Base-by-base conservation (phyloP, 2,113 vertebrate species). In the Pantherophis guttatus region DNA sequence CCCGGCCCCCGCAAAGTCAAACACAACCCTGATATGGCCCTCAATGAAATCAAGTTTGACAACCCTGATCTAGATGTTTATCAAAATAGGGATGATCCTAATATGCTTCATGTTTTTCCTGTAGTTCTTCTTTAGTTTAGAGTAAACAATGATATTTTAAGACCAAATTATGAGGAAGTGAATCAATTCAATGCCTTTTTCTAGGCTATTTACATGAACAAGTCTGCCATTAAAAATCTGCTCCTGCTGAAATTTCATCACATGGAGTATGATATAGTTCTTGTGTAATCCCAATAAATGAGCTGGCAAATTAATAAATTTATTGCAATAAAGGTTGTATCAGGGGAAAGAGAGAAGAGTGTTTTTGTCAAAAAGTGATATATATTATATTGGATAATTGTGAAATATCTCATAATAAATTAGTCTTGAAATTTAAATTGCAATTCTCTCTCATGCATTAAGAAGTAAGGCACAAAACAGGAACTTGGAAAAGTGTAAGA, bases 131-230 rank as follows among this genome's bases (percentile, higher is more conserved):
- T 94, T 88, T 90, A 93, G 92, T 92, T 53, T 29, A 94, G 89
- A 50, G 29, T 5, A 88, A 92, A 90, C 0, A 90, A 95, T 88
- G 86, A 94, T 24, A 86, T 62, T 44, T 44, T 39, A 48, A 90
- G 50, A 89, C 75, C 88, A 93, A 57, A 50, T 54, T n/a, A 91
- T 95, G 75, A 87, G 11, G 65, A 44, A 53, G 86, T 94, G 19
- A 87, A 94, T 90, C 87, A 92, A 91, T 94, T 93, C 86, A 94
- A 91, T 95, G 91, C 94, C 92, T 94, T 87, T 94, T 94, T 92
- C 55, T 23, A 95, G 90, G 95, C 26, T 3, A 92, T 26, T 93
- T 94, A 96, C 95, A 95, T 91, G 81, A 94, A 48, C 26, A 92
- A 93, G 91, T 89, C 57, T 89, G 29, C 90, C 90, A 91, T 86